Evolutionary conservation across 2,888 invertebrate species (phyloP).

Genomic region (Philaethria dido): DNA sequence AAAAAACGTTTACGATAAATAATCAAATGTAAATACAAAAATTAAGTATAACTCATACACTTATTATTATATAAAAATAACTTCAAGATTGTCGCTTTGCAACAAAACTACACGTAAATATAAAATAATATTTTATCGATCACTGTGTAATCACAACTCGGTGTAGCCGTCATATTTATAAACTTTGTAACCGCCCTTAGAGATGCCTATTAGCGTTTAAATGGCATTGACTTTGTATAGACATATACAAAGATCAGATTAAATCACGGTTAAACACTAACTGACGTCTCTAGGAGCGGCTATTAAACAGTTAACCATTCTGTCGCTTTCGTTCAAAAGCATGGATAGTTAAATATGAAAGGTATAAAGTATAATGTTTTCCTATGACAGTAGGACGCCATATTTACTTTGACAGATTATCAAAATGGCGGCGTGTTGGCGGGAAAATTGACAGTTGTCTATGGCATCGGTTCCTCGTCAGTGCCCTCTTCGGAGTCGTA

Average conservation of each 20-base stretch:
- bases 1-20: slow-evolving; percentile 18
- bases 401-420: slow-evolving; percentile 9
- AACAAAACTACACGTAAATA: slow-evolving; percentile 51
- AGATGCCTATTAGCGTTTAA: neutral
- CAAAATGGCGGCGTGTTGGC: slow-evolving; percentile 47
- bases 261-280: neutral
- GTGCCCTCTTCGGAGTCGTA: slow-evolving; percentile 86
- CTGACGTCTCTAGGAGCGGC: neutral
- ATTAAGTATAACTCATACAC: slow-evolving; percentile 21
- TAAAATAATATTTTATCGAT: slow-evolving; percentile 46
- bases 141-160: slow-evolving; percentile 65
- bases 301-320: neutral
- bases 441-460: slow-evolving; percentile 58
- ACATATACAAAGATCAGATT: neutral
- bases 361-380: slow-evolving; percentile 11
- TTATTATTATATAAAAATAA: slow-evolving; percentile 26
- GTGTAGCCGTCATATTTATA: slow-evolving; percentile 12
- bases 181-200: neutral
- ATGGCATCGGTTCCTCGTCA: slow-evolving; percentile 87
- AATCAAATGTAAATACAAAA: slow-evolving; percentile 17
- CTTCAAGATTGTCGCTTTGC: slow-evolving; percentile 25
- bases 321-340: slow-evolving; percentile 8
- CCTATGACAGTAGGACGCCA: neutral
- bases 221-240: neutral
- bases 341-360: slow-evolving; percentile 18